Percentiles rank a stretch among this genome's conserved stretches.
Evolutionary conservation across 2,888 invertebrate species (phyloP).

Genomic region (Stenodera caucasica): DNA sequence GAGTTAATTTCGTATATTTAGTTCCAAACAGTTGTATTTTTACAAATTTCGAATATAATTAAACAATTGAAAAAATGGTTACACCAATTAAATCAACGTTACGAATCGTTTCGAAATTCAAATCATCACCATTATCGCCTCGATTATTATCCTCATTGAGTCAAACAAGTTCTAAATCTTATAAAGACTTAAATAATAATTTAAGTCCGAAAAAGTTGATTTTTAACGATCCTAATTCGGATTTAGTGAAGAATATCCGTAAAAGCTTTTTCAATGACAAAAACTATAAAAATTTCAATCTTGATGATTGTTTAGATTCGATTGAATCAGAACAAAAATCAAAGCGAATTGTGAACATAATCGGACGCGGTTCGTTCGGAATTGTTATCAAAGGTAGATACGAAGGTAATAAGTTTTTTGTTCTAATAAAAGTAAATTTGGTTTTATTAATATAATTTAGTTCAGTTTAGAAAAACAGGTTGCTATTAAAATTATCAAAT

Average conservation of each 20-base stretch:
- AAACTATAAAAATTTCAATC: background rate
- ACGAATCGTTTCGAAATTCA: slow-evolving; percentile 23
- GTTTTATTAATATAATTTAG: background rate
- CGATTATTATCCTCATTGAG: slow-evolving; percentile 26
- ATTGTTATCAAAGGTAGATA: slow-evolving; percentile 48
- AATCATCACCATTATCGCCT: slow-evolving; percentile 29
- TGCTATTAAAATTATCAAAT: slow-evolving; percentile 48
- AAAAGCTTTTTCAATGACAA: background rate
- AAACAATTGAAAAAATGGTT: slow-evolving; percentile 3
- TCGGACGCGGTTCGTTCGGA: slow-evolving; percentile 51
- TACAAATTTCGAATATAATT: background rate
- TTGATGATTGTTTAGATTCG: background rate
- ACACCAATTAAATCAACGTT: slow-evolving; percentile 16
- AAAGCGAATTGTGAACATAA: slow-evolving; percentile 33
- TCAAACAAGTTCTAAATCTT: slow-evolving; percentile 11
- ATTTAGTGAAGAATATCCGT: background rate
- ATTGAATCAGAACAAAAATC: background rate
- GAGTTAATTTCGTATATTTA: too few relatives aligned
- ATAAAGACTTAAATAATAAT: background rate
- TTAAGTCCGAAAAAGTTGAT: background rate
- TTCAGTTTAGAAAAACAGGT: slow-evolving; percentile 41
- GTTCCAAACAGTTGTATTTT: too few relatives aligned
- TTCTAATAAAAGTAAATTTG: too few relatives aligned
- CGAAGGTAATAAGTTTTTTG: slow-evolving; percentile 42
- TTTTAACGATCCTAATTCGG: background rate